Percentiles rank a stretch among this genome's conserved stretches.
These are phyloP conservation scores for Phalloptychus januarius DNA, from an alignment of 2,797 vertebrate genomes.

Conservation along the genomic window DNA sequence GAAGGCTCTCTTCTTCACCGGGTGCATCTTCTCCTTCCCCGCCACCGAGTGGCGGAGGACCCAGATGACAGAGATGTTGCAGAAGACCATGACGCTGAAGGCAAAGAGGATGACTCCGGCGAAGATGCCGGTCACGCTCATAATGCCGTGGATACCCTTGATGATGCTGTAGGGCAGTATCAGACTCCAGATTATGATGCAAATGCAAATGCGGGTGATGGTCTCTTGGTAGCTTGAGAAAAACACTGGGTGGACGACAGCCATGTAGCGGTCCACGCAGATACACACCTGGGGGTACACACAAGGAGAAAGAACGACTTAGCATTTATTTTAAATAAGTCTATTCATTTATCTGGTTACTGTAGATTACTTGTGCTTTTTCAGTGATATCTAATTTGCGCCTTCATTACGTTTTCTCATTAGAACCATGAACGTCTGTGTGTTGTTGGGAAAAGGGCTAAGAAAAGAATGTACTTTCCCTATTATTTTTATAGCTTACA, in stretches of 20 bases:
- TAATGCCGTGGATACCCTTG: slow-evolving; percentile 61
- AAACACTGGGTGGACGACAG: slow-evolving; percentile 78
- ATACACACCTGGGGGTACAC: slow-evolving; percentile 71
- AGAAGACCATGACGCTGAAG: slow-evolving; percentile 80
- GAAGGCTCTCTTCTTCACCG: slow-evolving; percentile 80
- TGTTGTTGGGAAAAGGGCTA: not conserved
- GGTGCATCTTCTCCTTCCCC: slow-evolving; percentile 79
- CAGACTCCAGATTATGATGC: slow-evolving; percentile 66
- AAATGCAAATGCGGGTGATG: slow-evolving; percentile 60
- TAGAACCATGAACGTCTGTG: not conserved
- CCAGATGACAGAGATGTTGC: slow-evolving; percentile 81
- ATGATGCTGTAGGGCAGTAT: slow-evolving; percentile 66
- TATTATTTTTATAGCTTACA: not conserved
- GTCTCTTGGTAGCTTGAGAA: slow-evolving; percentile 73
- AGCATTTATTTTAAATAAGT: not conserved
- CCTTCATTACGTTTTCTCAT: not conserved
- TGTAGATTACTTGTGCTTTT: not conserved
- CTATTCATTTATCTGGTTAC: not conserved
- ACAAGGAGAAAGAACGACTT: not conserved
- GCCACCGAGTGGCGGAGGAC: slow-evolving; percentile 74
- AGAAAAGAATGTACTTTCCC: not conserved
- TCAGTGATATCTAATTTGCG: not conserved
- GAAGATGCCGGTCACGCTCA: slow-evolving; percentile 68
- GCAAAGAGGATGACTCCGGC: slow-evolving; percentile 74
- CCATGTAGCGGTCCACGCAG: slow-evolving; percentile 80